Evolutionary conservation across 1,140 invertebrate genomes (phyloP).

Genomic region (Eueides isabella): DNA sequence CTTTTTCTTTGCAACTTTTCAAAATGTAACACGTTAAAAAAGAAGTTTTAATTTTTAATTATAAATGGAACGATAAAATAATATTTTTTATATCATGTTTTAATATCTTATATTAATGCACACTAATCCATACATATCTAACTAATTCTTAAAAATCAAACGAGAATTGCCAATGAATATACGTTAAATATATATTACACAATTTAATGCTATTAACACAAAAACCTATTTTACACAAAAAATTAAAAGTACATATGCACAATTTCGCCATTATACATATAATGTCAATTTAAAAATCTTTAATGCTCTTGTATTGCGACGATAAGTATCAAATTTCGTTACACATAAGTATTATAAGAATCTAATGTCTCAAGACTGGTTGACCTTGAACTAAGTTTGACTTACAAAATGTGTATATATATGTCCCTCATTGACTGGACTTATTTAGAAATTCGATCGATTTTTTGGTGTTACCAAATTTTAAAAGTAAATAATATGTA

Average conservation of each 20-base stretch:
- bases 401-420: background rate
- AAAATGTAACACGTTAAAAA: no score
- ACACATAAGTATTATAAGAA: background rate
- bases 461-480: background rate
- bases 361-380: slow-evolving; percentile 20
- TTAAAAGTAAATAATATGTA: background rate
- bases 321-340: background rate
- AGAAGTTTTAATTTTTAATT: no score
- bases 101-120: no score
- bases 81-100: no score
- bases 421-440: background rate
- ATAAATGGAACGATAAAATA: no score
- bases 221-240: slow-evolving; percentile 6
- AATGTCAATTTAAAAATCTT: background rate
- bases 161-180: background rate
- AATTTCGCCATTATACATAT: background rate
- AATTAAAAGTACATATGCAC: background rate
- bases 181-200: background rate
- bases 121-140: no score
- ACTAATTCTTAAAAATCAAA: background rate
- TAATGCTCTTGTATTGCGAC: background rate
- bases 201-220: background rate
- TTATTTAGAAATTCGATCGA: background rate
- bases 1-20: no score
- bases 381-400: slow-evolving; percentile 30